Base-by-base conservation (phyloP, 2,888 invertebrate species). In the Drosophila atripex region DNA sequence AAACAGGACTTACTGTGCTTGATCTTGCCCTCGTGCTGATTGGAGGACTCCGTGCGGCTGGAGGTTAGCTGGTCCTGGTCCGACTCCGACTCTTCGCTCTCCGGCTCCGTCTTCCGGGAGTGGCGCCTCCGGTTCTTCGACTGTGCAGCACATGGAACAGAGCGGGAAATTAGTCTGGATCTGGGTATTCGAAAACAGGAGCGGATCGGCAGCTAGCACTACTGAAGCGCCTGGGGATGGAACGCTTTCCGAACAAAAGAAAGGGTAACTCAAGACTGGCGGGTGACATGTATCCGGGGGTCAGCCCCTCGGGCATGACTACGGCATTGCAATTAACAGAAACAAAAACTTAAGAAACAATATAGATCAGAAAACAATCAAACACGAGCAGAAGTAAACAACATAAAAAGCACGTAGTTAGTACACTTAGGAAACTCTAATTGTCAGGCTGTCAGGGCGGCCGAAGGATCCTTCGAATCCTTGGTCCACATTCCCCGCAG, bases 71-170 rank as follows among this genome's bases (percentile, higher is more conserved):
- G 95, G 86, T 95, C 95, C 78, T 93, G 94, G 92, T 95, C 95
- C 80, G 95, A 95, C 90, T 95, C 95, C 82, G 95, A 95, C 88
- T 95, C 95, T 90, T 95, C 95, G 88, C 94, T 94, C 90, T 95
- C 95, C 56, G 94, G 93, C 86, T 95, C 94, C 25, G 93, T 94
- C 92, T 94, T 94, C 83, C 94, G 91, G 41, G 93, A 93, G 84
- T 93, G 93, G 73, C 94, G 92, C 83, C 94, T 92, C 63, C 94
- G 94, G 80, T 92, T 92, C 91, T 93, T 93, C 77, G 93, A 92
- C 68, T 88, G 82, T 18, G 39, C 39, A 41, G 39, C 63, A 57
- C 71, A 72, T 64, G 71, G 63, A 79, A 64, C 69, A 84, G 74
- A 75, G 43, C 51, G 59, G 25, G 28, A 39, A 56, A 73, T 83